Evolutionary conservation across 2,797 vertebrate genomes (phyloP), one percentile per base, ranked within the genome.

Genomic region (Xenentodon cancila): DNA sequence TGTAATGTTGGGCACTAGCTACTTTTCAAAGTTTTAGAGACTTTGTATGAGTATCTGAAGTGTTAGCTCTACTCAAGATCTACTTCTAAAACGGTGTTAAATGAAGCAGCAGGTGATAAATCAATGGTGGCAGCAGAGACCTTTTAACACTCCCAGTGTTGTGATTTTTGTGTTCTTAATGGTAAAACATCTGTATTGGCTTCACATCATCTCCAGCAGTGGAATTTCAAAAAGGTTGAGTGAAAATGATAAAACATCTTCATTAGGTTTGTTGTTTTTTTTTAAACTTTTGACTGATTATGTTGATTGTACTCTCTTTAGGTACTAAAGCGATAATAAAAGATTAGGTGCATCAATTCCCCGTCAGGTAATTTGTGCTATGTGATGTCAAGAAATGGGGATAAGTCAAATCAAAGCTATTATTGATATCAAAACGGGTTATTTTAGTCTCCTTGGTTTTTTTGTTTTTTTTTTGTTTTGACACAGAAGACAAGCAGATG

Each of bases 81-180:
- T 68, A 76, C 56, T 42, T 81, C 57, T 85, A 64, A 25, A 25
- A 25, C 44, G 50, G 59, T 64, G 74, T 81, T 82, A 80, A 27
- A 75, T 49, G 15, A 84, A 68, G 70, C 46, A 73, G 72, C 65
- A 56, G 44, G 47, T 45, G n/a, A 18, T 44, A 20, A 49, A 45
- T 54, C n/a, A 61, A 48, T 13, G 32, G 6, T 37, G 15, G 32
- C 44, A 77, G 49, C 46, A 63, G 17, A 4, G 1, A 15, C 22
- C 46, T 58, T 20, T 40, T 20, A 12, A 22, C 19, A 15, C 21
- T 22, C 44, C 19, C 46, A 48, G 6, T 18, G 15, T 20, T 47
- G 9, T 13, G 9, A 20, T 19, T 20, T 44, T 47, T 47, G 11
- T 19, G 13, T 48, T 47, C 20, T 48, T 13, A 40, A 15, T 40